A percentile compares a stretch with the other conserved stretches of the same genome.
Evolutionary conservation across 2,888 invertebrate species (phyloP).

Genomic region (Hypsopygia costalis): DNA sequence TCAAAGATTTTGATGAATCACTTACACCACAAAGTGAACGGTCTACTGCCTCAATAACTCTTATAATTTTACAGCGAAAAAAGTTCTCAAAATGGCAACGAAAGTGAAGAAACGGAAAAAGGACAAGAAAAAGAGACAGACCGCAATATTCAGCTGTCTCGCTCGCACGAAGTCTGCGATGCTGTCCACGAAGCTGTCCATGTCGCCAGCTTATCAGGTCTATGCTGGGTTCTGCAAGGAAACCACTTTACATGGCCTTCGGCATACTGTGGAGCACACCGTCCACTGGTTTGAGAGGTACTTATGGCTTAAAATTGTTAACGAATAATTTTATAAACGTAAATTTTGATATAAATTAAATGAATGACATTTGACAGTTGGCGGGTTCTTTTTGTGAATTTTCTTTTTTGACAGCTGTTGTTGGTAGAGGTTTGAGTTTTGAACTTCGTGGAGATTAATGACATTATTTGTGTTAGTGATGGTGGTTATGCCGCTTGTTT

Average conservation of each 20-base stretch:
- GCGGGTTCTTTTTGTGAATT: conserved; percentile 15
- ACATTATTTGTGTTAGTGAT: too few species aligned
- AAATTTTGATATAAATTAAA: not conserved
- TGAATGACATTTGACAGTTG: conserved; percentile 10
- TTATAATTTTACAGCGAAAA: too few species aligned
- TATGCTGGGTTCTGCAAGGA: conserved; percentile 63
- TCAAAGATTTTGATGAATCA: too few species aligned
- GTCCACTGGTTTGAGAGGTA: conserved; percentile 67
- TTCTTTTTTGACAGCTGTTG: conserved; percentile 3
- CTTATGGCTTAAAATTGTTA: too few species aligned
- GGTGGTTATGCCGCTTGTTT: too few species aligned
- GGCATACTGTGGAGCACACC: conserved; percentile 63
- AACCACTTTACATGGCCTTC: conserved; percentile 66
- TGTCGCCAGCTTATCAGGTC: conserved; percentile 30
- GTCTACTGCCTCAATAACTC: too few species aligned
- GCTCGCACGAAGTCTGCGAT: conserved; percentile 48
- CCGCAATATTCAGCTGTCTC: conserved; percentile 55
- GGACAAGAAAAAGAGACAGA: conserved; percentile 27
- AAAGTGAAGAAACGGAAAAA: conserved; percentile 17
- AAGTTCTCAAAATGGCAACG: too few species aligned
- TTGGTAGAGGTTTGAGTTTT: too few species aligned
- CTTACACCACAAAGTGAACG: too few species aligned
- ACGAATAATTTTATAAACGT: conserved; percentile 2
- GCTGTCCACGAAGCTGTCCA: conserved; percentile 35
- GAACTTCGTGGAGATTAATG: too few species aligned